Base-by-base conservation (phyloP, 2,888 invertebrate species). In the Heliconius erato region DNA sequence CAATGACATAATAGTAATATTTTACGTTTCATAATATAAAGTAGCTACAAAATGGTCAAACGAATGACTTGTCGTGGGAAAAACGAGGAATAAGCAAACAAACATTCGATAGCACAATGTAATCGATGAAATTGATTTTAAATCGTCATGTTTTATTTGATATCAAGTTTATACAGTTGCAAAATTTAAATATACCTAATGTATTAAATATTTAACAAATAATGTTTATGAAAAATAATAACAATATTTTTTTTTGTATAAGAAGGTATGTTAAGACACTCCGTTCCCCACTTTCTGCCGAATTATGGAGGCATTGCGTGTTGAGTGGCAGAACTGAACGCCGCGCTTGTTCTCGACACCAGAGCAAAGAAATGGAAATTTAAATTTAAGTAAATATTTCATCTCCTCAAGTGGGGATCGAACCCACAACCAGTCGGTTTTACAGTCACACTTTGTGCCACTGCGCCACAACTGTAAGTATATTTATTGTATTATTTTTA, bases 71-170 rank as follows among this genome's bases (percentile, higher is more conserved):
- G 59, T 59, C 74, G 74, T 80, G 79, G 74, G 74, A 74, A 74
- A 65, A 65, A 80, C 63, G 72, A 19, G 79, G 49, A 63, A 65
- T 74, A 80, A 40, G 65, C 74, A 80, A 80, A 80, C 65, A 80
- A 80, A 74, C 72, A 74, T 63, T 72, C 44, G 63, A 74, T 80
- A 65, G 74, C 26, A 59, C 40, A 65, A 72, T 40, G 72, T 80
- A 72, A 80, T 80, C 79, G 72, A 80, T 74, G 40, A 80, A 80
- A 74, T 80, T 80, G 40, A 74, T 71, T 65, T 80, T 63, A 65
- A 40, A 74, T 74, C 63, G 79, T 28, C 65, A 74, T 65, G 72
- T 74, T 74, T 59, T 74, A 59, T 32, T 74, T 59, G 59, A 74
- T 74, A 59, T 32, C 74, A 74, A 74, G 32, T 59, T 59, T 59